Conservation (phyloP, 2,113 vertebrate species). For the Shinisaurus crocodilurus region DNA sequence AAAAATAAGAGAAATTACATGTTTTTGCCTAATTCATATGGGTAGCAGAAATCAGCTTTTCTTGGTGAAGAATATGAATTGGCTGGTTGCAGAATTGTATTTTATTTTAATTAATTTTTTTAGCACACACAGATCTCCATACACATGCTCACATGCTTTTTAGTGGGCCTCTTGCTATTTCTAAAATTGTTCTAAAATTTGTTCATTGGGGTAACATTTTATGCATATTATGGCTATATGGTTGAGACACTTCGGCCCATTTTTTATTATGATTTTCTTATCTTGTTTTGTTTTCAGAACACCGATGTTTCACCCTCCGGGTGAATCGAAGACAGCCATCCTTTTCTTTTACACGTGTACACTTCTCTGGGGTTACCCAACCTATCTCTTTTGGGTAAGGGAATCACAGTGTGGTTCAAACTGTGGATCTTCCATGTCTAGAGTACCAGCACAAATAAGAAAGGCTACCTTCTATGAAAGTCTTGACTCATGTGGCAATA, state of each 20-base stretch:
- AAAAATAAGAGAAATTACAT: background rate
- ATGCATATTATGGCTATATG: background rate
- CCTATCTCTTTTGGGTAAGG: conserved; percentile 46
- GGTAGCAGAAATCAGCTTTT: background rate
- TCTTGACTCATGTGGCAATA: background rate
- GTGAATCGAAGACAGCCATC: conserved; percentile 49
- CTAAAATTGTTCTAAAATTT: background rate
- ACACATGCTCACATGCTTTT: background rate
- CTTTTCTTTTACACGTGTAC: conserved; percentile 53
- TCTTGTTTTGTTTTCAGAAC: conserved; percentile 35
- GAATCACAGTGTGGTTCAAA: background rate
- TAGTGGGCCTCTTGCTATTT: background rate
- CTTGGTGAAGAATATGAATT: background rate
- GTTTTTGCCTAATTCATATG: background rate
- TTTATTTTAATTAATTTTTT: background rate
- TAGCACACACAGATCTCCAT: background rate
- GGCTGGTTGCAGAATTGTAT: background rate
- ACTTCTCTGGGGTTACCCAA: conserved; percentile 61
- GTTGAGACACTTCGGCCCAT: background rate
- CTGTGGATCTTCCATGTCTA: background rate
- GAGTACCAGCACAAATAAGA: background rate
- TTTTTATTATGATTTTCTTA: background rate
- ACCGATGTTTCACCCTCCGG: conserved; percentile 41
- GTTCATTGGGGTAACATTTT: background rate
- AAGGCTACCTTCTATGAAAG: background rate